Base-by-base conservation (phyloP, 2,888 invertebrate species). In the Muschampia plurimacula region DNA sequence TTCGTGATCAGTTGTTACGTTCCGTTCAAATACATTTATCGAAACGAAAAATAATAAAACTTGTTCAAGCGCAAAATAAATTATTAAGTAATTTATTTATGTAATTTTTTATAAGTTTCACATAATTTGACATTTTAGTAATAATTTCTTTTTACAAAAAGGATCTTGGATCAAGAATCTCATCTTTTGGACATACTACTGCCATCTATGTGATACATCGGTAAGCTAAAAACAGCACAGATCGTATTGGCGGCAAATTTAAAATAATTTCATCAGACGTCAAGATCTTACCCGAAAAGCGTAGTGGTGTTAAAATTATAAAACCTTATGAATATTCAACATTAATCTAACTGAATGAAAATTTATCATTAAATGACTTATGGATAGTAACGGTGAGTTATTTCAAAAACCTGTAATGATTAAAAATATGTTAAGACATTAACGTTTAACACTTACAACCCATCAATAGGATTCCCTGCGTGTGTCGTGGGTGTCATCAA, bases 1-100 rank as follows among this genome's bases (percentile, higher is more conserved):
- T 77, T 79, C 76, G 77, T 78, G 72, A 70, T 70, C 70, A 73
- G 10, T 9, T 8, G 4, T n/a, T n/a, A 57, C 28, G 10, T 57
- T 57, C 22, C 55, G 55, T 55, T 55, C 10, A 8, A 22, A 22
- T 28, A 10, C 55, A 22, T 28, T 22, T 32, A 32, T 4, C 32
- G 32, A 32, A 32, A 32, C 32, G 9, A 7, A 22, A 55, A 22
- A 55, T 9, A 46, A 12, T 12, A 46, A 12, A 9, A 46, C 12
- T 46, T 12, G 44, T 12, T 10, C 44, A 46, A 49, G n/a, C n/a
- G n/a, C 49, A n/a, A 49, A 13, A 49, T 49, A 7, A 41, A 41
- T 7, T 49, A n/a, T n/a, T n/a, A 5, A 5, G 13, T n/a, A 8
- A 3, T 49, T 0, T n/a, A n/a, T 49, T n/a, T 46, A 0, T 2